Evolutionary conservation across 2,888 invertebrate species (phyloP), one percentile per base, ranked within the genome.

Genomic region (Drosophila pseudotakahashii): DNA sequence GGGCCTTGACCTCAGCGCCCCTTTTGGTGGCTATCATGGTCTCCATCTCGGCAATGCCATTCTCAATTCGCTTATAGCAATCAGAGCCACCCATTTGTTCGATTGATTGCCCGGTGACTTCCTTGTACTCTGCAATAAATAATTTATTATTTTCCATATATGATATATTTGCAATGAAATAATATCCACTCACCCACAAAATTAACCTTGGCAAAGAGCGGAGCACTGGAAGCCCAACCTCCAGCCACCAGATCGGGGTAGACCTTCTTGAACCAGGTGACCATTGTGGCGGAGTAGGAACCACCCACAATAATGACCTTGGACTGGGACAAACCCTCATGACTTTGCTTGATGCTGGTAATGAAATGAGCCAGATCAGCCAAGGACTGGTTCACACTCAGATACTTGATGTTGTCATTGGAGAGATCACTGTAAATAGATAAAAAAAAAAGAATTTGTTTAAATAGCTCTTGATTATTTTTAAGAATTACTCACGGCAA

Each of bases 251-350:
- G 90, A 76, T 95, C 94, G 0, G 95, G 95, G 89, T 95, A 95
- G 23, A 93, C 91, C 73, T 93, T 92, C 78, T 94, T 94, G 75
- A 94, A 94, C 95, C 95, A 95, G 37, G 94, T 92, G 16, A 93
- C 95, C 94, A 95, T 94, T 66, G 94, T 94, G 0, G 93, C 95
- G 0, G 95, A 94, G 79, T 95, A 95, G 0, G 95, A 95, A 0
- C 94, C 94, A 2, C 95, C 95, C 74, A 94, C 94, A 57, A 95
- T 90, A 37, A 95, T 89, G 0, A 92, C 92, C 50, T 91, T 92
- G 5, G 93, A 92, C 14, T 93, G 83, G 23, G 77, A 72, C 23
- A 93, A 79, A 4, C 89, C 91, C 0, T 89, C 81, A 36, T 89
- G 81, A 2, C 75, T 82, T 26, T 89, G 81, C 79, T 93, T 93